Base-by-base conservation (phyloP, 53 echinoderm and acorn worm genomes). In the Paracentrotus lividus region DNA sequence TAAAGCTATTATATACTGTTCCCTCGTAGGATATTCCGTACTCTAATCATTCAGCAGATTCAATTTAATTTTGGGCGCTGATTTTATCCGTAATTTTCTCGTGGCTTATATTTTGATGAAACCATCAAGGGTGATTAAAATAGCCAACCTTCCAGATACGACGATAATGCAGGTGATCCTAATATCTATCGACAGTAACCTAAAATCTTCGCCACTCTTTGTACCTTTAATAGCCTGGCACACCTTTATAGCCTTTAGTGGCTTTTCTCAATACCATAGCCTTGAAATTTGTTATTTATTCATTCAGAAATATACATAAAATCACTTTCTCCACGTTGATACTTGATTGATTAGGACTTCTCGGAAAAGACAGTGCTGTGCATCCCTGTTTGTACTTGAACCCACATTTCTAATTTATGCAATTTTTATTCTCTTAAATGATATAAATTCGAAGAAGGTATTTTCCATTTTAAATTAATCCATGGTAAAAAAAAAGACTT, bases 71-170 rank as follows among this genome's bases (percentile, higher is more conserved):
- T 81, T 7, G 0, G 33, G 44, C 16, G 16, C 34, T 45, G 45
- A 16, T 45, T 47, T 13, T 26, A 45, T 81, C 47, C 49, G 47
- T 81, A 81, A 81, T 81, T 76, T 81, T 49, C 81, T 81, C 21
- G 32, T 26, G 81, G 81, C 81, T 81, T 81, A 81, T 45, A 47
- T 81, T 81, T 81, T 81, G 47, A 81, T 72, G 45, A 81, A n/a
- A 8, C 43, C 44, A 81, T 81, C 81, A 47, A n/a, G 42, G 3
- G 4, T 16, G 81, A 81, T 26, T 81, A 45, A 76, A 76, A 40
- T 76, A 21, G 8, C 42, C 8, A 75, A 47, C 45, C 81, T 45
- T 18, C 49, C 44, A 81, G 40, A 72, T 16, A 36, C 72, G 15
- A 36, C 18, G 5, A 12, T 72, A 72, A 72, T 36, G 32, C 36